Percentiles rank a stretch among this genome's conserved stretches.
These are phyloP conservation scores for Liposcelis brunnea DNA, from an alignment of 2,888 invertebrate genomes.

Conservation along the genomic window DNA sequence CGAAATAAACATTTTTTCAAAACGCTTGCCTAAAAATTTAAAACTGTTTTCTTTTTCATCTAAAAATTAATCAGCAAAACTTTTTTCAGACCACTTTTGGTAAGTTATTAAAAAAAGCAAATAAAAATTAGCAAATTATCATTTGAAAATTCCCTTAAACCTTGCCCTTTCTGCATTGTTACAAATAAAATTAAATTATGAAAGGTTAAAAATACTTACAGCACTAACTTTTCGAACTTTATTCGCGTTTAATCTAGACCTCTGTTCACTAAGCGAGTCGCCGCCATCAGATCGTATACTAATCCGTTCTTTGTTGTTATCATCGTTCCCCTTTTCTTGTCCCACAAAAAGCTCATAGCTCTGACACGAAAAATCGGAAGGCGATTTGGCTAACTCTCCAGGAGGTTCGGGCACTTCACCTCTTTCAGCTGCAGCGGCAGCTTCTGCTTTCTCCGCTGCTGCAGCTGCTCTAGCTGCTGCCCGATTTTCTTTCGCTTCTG, in stretches of 20 bases:
- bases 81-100: too few species aligned
- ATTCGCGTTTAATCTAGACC: conserved; percentile 27
- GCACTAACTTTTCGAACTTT: conserved; percentile 84
- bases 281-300: conserved; percentile 70
- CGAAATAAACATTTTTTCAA: too few species aligned
- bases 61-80: too few species aligned
- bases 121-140: too few species aligned
- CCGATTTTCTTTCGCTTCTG: conserved; percentile 43
- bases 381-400: conserved; percentile 66
- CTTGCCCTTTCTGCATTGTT: too few species aligned
- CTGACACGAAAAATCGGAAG: conserved; percentile 79
- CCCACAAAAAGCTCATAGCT: conserved; percentile 84
- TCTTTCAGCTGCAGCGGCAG: conserved; percentile 40
- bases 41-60: too few species aligned
- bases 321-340: conserved; percentile 72
- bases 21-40: too few species aligned
- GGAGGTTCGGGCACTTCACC: conserved; percentile 26
- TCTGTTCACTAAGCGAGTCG: conserved; percentile 78
- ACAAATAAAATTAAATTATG: too few species aligned
- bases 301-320: conserved; percentile 83
- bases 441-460: conserved; percentile 34
- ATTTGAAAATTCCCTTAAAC: too few species aligned
- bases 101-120: too few species aligned
- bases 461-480: conserved; percentile 17
- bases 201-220: conserved; percentile 42